Evolutionary conservation across 1,140 invertebrate species (phyloP).

Genomic region (Drosophila bifasciata): DNA sequence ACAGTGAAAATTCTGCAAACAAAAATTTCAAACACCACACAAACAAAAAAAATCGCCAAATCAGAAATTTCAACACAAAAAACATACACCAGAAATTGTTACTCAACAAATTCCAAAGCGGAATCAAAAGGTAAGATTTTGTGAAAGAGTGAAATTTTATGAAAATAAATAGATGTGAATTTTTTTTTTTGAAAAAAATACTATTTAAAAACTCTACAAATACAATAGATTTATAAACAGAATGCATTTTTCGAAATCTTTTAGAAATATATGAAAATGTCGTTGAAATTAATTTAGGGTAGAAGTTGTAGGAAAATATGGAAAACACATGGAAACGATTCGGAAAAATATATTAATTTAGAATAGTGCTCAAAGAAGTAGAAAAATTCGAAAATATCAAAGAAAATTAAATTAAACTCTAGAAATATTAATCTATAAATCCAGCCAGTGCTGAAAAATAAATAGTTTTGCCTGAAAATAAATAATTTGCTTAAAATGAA

Average conservation of each 20-base stretch:
- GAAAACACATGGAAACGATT: no score
- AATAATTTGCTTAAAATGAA: no score
- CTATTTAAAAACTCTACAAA: not conserved
- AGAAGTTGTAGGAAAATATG: no score
- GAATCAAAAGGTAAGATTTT: constrained; percentile 44
- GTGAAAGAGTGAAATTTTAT: no score
- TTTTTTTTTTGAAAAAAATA: constrained; percentile 1
- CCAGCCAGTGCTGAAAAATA: no score
- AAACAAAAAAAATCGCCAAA: constrained; percentile 28
- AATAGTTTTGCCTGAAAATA: not conserved
- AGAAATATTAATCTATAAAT: no score
- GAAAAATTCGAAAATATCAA: no score
- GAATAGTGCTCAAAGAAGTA: no score
- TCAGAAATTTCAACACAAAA: constrained; percentile 36
- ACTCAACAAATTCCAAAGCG: constrained; percentile 24
- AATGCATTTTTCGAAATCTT: no score
- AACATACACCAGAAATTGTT: constrained; percentile 38
- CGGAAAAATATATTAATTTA: not conserved
- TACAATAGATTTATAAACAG: constrained; percentile 28
- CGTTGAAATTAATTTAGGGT: no score
- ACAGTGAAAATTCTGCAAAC: constrained; percentile 18
- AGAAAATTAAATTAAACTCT: no score
- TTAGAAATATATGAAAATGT: no score
- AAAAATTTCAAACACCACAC: constrained; percentile 22
- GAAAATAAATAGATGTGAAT: constrained; percentile 28